Evolutionary conservation across 1,140 invertebrate species (phyloP), one percentile per base, ranked within the genome.

Genomic region (Drosophila obscura): DNA sequence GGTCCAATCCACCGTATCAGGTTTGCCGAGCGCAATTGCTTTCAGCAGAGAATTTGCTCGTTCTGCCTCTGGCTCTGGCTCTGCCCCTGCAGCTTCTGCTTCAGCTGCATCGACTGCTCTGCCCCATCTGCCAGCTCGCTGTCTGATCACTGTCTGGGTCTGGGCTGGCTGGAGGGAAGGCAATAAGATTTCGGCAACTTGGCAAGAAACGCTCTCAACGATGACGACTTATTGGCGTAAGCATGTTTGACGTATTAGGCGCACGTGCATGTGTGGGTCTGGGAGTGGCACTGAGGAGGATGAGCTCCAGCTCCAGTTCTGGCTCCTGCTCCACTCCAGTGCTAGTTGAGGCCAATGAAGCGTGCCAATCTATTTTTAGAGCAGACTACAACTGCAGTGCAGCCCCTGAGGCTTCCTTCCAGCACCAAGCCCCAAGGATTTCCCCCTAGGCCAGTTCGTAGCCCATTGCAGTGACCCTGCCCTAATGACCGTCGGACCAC

Each of bases 181-280:
- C 79, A 77, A 79, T 88, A 88, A 80, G 79, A 82, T 82, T 84
- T 79, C 55, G 76, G 64, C 58, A 75, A 73, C 49, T 71, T 61
- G 44, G 64, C 61, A 68, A 64, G 60, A 46, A 78, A 35, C 60
- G 19, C 50, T 55, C 52, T 28, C 16, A 61, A 51, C 68, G 80
- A 83, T 88, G 83, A 88, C 73, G 83, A 82, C 83, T 88, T 88
- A 89, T 88, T 82, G 83, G 83, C 76, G 83, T 83, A 89, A 88
- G 83, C 80, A 77, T 88, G 76, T 88, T 83, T 77, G 83, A 77
- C 62, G 83, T 80, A 88, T 88, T 89, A 83, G 79, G 53, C 79
- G 52, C 73, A 79, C 68, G 72, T 87, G 71, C 52, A 61, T 58
- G 53, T 66, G 58, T 69, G 58, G 26, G 35, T 46, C 13, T 8